Conservation (phyloP, 2,797 vertebrate species). For the Eulemur mongoz region DNA sequence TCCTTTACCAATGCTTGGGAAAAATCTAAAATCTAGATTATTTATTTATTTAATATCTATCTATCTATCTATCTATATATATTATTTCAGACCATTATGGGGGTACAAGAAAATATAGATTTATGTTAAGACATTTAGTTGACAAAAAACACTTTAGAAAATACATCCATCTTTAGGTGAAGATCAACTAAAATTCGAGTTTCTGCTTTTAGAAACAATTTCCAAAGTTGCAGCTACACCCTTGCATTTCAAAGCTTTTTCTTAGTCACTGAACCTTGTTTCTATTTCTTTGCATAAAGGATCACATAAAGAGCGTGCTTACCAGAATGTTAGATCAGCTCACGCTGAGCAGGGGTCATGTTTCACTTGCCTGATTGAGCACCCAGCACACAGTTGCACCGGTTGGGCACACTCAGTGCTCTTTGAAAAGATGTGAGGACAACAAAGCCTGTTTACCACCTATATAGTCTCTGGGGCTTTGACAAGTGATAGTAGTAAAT, state of each 20-base stretch:
- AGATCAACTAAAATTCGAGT: neutral
- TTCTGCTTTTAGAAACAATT: neutral
- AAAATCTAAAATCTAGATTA: no score
- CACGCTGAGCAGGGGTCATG: neutral
- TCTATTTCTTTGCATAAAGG: neutral
- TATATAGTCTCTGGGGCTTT: neutral
- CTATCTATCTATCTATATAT: no score
- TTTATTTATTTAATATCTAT: no score
- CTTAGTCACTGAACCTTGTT: neutral
- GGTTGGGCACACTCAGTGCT: neutral
- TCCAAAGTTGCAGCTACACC: neutral
- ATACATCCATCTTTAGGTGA: neutral
- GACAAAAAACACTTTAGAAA: no score
- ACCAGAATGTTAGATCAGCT: neutral
- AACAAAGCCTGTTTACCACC: neutral
- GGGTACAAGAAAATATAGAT: no score
- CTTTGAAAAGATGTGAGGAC: neutral
- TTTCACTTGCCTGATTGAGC: neutral
- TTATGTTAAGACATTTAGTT: no score
- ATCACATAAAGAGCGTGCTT: neutral
- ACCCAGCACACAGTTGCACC: neutral
- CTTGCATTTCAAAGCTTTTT: neutral
- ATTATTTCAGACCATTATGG: no score
- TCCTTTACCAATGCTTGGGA: no score
- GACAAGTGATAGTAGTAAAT: neutral